Conservation (phyloP, 2,797 vertebrate species). For the Emys orbicularis region DNA sequence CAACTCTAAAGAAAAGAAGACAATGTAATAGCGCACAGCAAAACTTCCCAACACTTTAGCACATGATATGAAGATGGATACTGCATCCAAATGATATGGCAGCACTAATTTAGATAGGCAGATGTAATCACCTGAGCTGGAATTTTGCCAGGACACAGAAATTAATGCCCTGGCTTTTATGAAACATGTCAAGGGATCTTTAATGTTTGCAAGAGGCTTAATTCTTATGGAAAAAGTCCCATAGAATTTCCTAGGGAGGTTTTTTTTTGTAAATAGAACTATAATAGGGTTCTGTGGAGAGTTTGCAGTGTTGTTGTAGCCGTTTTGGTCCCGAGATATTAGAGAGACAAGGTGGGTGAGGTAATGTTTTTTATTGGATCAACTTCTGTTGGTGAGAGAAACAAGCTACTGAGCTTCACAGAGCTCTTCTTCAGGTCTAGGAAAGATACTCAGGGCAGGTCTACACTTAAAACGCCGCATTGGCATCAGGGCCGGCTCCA, state of each 20-base stretch:
- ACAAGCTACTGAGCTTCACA: not conserved
- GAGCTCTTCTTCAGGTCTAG: not conserved
- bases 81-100: not conserved
- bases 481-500: no score
- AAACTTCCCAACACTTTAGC: not conserved
- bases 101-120: not conserved
- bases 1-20: not conserved
- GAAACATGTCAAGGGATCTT: not conserved
- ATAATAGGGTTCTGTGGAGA: not conserved
- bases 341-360: not conserved
- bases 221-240: not conserved
- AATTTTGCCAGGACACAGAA: not conserved
- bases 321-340: not conserved
- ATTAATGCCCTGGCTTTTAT: not conserved
- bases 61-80: not conserved
- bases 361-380: not conserved
- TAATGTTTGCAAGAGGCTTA: not conserved
- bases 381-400: not conserved
- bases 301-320: not conserved
- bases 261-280: not conserved
- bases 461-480: not conserved
- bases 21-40: not conserved
- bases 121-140: not conserved
- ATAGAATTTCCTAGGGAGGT: not conserved
- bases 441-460: no score